Conservation (phyloP, 2,113 vertebrate species). For the Phylloscopus trochiloides region DNA sequence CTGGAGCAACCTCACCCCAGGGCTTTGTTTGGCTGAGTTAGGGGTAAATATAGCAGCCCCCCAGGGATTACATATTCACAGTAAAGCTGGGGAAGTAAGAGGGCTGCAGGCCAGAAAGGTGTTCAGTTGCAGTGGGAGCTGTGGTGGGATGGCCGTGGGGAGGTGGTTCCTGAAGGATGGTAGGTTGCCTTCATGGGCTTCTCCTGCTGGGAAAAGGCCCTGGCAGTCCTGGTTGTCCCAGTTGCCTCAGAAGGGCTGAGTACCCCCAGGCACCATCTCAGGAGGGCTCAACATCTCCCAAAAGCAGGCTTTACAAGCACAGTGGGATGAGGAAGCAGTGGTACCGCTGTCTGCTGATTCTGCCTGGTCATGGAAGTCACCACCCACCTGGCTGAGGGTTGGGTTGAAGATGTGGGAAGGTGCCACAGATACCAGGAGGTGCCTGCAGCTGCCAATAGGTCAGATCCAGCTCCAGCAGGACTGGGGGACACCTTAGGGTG, state of each 20-base stretch:
- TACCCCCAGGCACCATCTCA: background rate
- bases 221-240: background rate
- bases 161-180: background rate
- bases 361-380: background rate
- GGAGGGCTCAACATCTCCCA: background rate
- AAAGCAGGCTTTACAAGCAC: background rate
- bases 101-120: background rate
- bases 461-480: background rate
- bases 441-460: background rate
- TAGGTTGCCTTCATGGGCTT: background rate
- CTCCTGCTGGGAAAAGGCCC: background rate
- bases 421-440: background rate
- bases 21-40: background rate
- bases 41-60: background rate
- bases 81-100: background rate
- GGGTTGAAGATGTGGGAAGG: background rate
- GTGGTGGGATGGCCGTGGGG: background rate
- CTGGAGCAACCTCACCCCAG: background rate
- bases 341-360: background rate
- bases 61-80: background rate
- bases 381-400: background rate
- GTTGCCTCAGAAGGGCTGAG: background rate
- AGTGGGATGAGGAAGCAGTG: fast-evolving
- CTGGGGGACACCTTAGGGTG: background rate
- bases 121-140: background rate